Evolutionary conservation across 2,113 vertebrate species (phyloP).

Genomic region (Columbina picui): DNA sequence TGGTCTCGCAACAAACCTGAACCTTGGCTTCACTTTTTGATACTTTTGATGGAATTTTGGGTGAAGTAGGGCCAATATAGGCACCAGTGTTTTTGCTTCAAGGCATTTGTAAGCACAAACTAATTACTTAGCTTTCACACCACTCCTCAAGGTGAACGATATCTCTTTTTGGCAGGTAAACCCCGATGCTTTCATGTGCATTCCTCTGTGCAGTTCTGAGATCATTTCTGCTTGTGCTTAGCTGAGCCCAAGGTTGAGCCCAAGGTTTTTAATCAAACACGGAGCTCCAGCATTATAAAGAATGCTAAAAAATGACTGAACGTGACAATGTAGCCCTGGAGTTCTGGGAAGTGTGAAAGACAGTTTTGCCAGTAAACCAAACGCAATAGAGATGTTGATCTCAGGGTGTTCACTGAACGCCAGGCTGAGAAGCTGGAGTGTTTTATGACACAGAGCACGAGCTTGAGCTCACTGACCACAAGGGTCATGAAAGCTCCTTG

Average conservation of each 20-base stretch:
- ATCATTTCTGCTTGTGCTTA: neutral
- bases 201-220: neutral
- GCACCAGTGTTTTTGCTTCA: neutral
- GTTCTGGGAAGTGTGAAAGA: neutral
- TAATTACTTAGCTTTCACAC: neutral
- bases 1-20: neutral
- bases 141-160: neutral
- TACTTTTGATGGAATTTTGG: neutral
- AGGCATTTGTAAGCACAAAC: neutral
- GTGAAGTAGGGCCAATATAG: neutral
- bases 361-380: neutral
- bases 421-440: neutral
- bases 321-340: neutral
- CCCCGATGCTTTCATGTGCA: fast-evolving
- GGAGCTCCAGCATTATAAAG: neutral
- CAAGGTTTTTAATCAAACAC: neutral
- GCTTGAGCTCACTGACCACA: neutral
- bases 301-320: neutral
- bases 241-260: neutral
- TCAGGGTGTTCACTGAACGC: neutral
- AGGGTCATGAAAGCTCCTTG: neutral
- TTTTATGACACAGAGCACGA: neutral
- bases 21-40: neutral
- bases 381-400: neutral
- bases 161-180: neutral